Evolutionary conservation across 2,113 vertebrate genomes (phyloP).

Genomic region (Eptesicus fuscus): DNA sequence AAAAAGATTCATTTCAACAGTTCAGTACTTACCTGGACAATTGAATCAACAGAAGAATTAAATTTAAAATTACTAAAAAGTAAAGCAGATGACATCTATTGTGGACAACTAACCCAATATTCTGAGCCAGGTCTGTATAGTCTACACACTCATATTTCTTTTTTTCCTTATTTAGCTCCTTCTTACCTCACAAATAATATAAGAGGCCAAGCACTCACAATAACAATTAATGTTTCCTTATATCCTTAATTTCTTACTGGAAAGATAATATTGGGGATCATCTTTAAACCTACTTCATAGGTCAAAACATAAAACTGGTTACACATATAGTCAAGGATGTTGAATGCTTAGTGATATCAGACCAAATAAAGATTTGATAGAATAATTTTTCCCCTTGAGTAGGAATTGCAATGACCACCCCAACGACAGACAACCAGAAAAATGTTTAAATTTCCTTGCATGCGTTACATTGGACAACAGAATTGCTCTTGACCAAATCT

Average conservation of each 20-base stretch:
- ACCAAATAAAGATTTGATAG: not conserved
- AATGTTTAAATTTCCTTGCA: not conserved
- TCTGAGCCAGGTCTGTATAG: too few species aligned
- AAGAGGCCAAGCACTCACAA: too few species aligned
- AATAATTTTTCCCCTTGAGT: not conserved
- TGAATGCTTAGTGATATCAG: not conserved
- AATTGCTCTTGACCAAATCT: not conserved
- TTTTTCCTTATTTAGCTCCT: too few species aligned
- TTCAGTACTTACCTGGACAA: too few species aligned
- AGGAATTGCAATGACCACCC: not conserved
- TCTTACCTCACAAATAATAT: too few species aligned
- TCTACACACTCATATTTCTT: too few species aligned
- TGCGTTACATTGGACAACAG: not conserved
- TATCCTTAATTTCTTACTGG: not conserved
- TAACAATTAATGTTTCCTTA: too few species aligned
- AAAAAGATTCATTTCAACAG: too few species aligned
- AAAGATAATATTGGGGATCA: not conserved
- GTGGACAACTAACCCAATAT: too few species aligned
- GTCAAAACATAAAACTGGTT: not conserved
- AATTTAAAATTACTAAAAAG: too few species aligned
- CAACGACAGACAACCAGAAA: not conserved
- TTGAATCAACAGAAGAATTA: too few species aligned
- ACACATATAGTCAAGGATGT: not conserved
- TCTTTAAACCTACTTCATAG: not conserved
- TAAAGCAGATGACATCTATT: too few species aligned